Percentiles rank a stretch among this genome's conserved stretches.
phyloP scores from a whole-genome alignment of 2,888 invertebrate genomes.

The Synanthedon tipuliformis region DNA sequence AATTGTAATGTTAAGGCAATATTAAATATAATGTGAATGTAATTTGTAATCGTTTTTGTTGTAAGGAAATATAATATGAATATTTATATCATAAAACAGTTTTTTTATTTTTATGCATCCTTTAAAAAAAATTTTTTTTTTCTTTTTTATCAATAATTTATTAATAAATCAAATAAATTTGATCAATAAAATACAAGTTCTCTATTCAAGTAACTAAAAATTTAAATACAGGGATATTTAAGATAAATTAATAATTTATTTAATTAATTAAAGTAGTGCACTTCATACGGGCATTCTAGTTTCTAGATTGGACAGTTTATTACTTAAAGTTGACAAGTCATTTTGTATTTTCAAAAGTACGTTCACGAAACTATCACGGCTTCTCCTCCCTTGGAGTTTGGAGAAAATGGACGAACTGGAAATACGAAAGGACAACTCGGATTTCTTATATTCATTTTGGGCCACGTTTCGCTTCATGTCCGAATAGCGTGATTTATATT shows the following conservation, averaged over 20 bases:
- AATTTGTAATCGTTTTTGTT: neutral
- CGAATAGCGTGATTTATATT: conserved; percentile 14
- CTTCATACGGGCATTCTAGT: conserved; percentile 23
- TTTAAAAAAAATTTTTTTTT: too few species aligned
- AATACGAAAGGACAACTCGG: conserved; percentile 34
- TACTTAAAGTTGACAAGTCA: conserved; percentile 39
- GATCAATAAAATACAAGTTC: too few species aligned
- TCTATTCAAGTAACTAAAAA: too few species aligned
- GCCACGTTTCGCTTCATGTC: conserved; percentile 13
- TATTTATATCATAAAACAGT: too few species aligned
- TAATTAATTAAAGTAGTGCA: too few species aligned
- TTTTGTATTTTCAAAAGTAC: conserved; percentile 52
- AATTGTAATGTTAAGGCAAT: neutral
- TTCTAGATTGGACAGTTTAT: conserved; percentile 45
- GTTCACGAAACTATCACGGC: conserved; percentile 43
- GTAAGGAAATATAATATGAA: neutral
- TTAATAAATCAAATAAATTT: too few species aligned
- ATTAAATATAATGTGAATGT: neutral
- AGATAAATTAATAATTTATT: too few species aligned
- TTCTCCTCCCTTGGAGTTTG: conserved; percentile 35
- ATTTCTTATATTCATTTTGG: conserved; percentile 26
- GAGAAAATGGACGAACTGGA: conserved; percentile 41
- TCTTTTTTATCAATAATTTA: too few species aligned
- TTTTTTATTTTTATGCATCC: too few species aligned
- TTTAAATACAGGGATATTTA: too few species aligned